Percentiles rank a stretch among this genome's conserved stretches.
Conservation (phyloP, 2,113 vertebrate species). For the Hemibagrus wyckioides region DNA sequence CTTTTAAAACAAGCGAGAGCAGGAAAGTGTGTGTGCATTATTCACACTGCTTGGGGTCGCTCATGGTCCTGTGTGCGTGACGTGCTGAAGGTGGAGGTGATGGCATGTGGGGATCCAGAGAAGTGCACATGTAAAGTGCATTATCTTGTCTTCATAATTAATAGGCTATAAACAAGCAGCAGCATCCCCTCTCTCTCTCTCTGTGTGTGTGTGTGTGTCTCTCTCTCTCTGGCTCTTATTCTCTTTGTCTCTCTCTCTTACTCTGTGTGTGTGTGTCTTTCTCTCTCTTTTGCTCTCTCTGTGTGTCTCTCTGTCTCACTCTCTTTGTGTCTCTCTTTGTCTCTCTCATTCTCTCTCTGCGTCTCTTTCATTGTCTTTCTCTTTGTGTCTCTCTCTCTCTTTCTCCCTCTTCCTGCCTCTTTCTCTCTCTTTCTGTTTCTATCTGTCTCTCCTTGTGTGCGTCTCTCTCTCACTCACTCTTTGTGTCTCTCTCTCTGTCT, state of each 20-base stretch:
- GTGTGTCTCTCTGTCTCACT: no score
- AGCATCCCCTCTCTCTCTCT: background rate
- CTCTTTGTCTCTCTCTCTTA: background rate
- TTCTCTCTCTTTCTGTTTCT: no score
- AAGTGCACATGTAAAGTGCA: conserved; percentile 31
- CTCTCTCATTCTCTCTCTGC: background rate
- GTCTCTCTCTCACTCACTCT: background rate
- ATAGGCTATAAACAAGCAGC: conserved; percentile 45
- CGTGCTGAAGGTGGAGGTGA: background rate
- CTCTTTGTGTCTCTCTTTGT: no score
- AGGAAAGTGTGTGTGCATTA: conserved; percentile 51
- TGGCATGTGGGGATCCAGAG: background rate
- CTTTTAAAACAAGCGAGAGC: conserved; percentile 54
- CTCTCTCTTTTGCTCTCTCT: background rate
- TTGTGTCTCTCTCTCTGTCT: background rate
- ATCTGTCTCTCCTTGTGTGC: no score
- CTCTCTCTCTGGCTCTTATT: background rate
- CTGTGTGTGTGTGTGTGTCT: background rate
- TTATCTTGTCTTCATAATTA: conserved; percentile 46
- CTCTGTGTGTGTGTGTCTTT: no score
- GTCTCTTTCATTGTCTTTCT: background rate
- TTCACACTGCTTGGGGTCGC: conserved; percentile 43
- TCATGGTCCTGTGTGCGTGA: conserved; percentile 2
- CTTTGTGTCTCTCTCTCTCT: background rate
- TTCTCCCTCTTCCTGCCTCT: background rate